Percentiles rank a stretch among this genome's conserved stretches.
Evolutionary conservation across 2,797 vertebrate species (phyloP).

Genomic region (Lindbergichthys nudifrons): DNA sequence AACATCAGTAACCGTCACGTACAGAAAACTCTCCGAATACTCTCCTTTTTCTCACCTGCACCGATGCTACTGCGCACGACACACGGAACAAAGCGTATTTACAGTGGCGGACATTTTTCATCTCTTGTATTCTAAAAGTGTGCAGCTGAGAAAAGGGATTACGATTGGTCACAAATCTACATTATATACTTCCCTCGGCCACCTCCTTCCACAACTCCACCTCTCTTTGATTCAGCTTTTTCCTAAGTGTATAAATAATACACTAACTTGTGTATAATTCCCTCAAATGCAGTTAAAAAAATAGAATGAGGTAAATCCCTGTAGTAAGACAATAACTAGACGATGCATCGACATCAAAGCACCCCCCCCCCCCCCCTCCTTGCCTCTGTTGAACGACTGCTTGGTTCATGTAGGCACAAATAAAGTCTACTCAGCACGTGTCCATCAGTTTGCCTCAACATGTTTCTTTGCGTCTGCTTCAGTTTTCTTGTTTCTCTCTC

Average conservation of each 20-base stretch:
- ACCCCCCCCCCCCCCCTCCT: constrained; percentile 18
- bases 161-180: constrained; percentile 9
- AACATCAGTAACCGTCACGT: constrained; percentile 18
- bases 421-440: constrained; percentile 37
- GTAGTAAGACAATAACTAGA: constrained; percentile 62
- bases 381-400: constrained; percentile 47
- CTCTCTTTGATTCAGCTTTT: constrained; percentile 6
- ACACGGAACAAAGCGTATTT: constrained; percentile 43
- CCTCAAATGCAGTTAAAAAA: constrained; percentile 34
- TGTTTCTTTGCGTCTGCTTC: constrained; percentile 30
- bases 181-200: constrained; percentile 4
- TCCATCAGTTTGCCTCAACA: constrained; percentile 41
- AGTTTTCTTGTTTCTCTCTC: constrained; percentile 11
- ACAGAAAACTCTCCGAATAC: constrained; percentile 19
- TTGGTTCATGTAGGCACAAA: constrained; percentile 63
- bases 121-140: constrained; percentile 19
- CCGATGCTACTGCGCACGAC: constrained; percentile 11
- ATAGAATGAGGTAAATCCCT: constrained; percentile 72
- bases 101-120: constrained; percentile 22
- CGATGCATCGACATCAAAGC: constrained; percentile 41
- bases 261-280: constrained; percentile 14
- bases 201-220: neutral
- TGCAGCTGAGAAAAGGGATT: constrained; percentile 33
- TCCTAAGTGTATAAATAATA: constrained; percentile 38
- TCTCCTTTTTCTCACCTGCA: constrained; percentile 27